phyloP scores from a whole-genome alignment of 2,888 invertebrate genomes.

The Mesopsocus fuscifrons region DNA sequence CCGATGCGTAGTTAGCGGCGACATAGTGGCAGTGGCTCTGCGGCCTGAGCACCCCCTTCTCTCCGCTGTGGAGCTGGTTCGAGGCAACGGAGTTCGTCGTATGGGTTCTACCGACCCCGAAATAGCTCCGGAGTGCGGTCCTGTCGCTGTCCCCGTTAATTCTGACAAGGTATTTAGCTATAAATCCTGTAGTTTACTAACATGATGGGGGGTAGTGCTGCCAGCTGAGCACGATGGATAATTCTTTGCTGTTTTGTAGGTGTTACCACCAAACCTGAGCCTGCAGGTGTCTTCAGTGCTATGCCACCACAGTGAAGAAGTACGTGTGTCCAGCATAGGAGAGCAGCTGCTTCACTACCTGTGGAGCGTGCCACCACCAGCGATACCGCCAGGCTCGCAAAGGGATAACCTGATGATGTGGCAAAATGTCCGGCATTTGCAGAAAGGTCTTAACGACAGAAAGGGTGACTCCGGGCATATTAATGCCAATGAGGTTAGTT shows the following conservation, averaged over 20 bases:
- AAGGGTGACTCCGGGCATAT: too few relatives aligned
- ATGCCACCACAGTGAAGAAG: not conserved
- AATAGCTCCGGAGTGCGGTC: not conserved
- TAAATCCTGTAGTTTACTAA: too few relatives aligned
- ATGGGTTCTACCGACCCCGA: not conserved
- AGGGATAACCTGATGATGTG: conserved; percentile 14
- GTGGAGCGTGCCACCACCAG: conserved; percentile 4
- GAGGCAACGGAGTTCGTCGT: not conserved
- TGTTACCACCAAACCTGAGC: conserved; percentile 1
- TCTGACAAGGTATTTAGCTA: not conserved
- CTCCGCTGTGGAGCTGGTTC: not conserved
- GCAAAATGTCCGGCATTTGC: conserved; percentile 13
- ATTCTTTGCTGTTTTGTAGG: not conserved
- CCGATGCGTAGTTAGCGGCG: too few relatives aligned
- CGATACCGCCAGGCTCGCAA: conserved; percentile 10
- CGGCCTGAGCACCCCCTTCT: not conserved
- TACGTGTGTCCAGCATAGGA: not conserved
- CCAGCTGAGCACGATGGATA: not conserved
- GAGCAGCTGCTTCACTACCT: not conserved
- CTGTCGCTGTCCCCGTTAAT: not conserved
- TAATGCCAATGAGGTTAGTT: too few relatives aligned
- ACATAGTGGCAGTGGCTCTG: not conserved
- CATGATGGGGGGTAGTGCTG: not conserved
- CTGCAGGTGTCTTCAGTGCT: not conserved
- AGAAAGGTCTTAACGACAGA: conserved; percentile 11